These are phyloP conservation scores for Hemibagrus wyckioides DNA, from an alignment of 2,113 vertebrate species.

Conservation along the genomic window DNA sequence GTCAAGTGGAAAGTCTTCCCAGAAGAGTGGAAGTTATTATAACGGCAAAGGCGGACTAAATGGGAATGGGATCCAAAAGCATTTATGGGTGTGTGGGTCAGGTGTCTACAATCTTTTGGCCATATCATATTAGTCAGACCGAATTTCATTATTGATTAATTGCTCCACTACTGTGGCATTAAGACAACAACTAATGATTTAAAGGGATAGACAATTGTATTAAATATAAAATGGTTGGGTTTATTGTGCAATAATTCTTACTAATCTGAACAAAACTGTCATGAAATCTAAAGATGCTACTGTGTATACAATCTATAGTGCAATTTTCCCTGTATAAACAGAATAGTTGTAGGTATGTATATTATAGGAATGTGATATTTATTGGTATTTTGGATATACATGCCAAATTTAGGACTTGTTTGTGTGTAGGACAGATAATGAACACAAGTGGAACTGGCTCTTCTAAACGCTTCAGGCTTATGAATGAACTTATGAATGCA, in stretches of 20 bases:
- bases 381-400: neutral
- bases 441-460: neutral
- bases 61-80: neutral
- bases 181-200: no score
- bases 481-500: slow-evolving; percentile 33
- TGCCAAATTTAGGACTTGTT: neutral
- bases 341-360: neutral
- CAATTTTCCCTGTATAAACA: no score
- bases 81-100: neutral
- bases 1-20: neutral
- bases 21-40: neutral
- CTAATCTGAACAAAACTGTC: no score
- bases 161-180: no score
- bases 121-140: no score
- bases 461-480: neutral
- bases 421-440: neutral
- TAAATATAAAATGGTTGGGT: neutral
- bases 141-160: no score
- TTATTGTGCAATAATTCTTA: no score
- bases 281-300: no score
- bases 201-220: neutral
- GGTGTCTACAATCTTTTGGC: neutral
- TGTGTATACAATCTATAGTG: no score
- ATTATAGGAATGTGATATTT: neutral
- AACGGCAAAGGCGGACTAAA: neutral